Percentiles rank a stretch among this genome's conserved stretches.
These are phyloP conservation scores for Narcine bancroftii DNA, from an alignment of 2,113 vertebrate species.

Conservation along the genomic window DNA sequence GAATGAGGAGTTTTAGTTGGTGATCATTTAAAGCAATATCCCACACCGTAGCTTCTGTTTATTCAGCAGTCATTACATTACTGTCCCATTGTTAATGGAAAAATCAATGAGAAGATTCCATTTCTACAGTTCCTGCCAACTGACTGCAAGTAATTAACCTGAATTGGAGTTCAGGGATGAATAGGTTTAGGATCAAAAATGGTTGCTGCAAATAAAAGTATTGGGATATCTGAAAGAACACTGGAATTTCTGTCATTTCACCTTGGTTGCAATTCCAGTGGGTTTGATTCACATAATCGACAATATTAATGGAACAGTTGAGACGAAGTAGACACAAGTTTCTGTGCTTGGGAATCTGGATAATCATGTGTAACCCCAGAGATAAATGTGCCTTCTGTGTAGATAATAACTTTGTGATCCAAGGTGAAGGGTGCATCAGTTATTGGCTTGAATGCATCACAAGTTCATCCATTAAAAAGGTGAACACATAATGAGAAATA, in stretches of 20 bases:
- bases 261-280: no score
- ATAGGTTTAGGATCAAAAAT: no score
- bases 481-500: neutral
- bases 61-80: no score
- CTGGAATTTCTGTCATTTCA: neutral
- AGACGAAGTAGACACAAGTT: neutral
- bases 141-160: no score
- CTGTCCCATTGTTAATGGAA: no score
- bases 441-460: neutral
- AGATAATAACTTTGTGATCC: neutral
- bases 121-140: no score
- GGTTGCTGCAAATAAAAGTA: neutral
- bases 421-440: neutral
- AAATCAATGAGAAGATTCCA: no score
- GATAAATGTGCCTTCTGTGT: neutral
- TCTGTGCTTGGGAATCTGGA: neutral
- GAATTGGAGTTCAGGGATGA: no score
- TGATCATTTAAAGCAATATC: no score
- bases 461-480: neutral
- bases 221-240: neutral
- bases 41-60: no score
- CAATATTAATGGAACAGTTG: neutral
- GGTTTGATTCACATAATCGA: neutral
- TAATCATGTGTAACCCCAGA: neutral
- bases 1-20: no score